Percentiles rank a stretch among this genome's conserved stretches.
phyloP scores from a whole-genome alignment of 2,888 invertebrate species.

The Macrosoma leucophasiata region DNA sequence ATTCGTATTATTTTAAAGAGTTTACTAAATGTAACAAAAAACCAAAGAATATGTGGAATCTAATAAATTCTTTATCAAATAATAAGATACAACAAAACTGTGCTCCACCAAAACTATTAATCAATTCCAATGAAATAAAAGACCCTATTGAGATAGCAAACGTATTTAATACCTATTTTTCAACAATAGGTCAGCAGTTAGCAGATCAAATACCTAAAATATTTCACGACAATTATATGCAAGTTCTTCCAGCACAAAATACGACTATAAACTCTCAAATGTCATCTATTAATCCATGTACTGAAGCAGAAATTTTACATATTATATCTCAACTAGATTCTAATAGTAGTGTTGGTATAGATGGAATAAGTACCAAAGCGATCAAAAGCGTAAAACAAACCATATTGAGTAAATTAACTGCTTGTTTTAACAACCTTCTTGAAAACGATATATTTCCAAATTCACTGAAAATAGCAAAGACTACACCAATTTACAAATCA shows the following conservation, averaged over 20 bases:
- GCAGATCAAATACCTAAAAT: constrained; percentile 4
- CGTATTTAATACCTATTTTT: constrained; percentile 12
- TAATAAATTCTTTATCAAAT: constrained; percentile 11
- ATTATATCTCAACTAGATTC: constrained; percentile 15
- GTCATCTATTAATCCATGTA: constrained; percentile 4
- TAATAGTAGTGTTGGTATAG: constrained; percentile 14
- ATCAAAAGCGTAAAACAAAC: constrained; percentile 15
- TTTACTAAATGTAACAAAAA: constrained; percentile 4
- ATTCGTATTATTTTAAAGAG: constrained; percentile 8
- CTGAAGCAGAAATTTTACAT: constrained; percentile 7
- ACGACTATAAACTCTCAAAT: too few relatives aligned
- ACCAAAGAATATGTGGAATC: constrained; percentile 17
- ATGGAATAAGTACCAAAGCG: constrained; percentile 16
- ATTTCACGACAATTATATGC: not conserved
- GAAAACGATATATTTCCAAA: constrained; percentile 12
- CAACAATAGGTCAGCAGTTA: constrained; percentile 5
- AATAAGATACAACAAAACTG: constrained; percentile 9
- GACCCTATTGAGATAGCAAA: constrained; percentile 10
- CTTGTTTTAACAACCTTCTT: constrained; percentile 15
- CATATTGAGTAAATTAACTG: constrained; percentile 2
- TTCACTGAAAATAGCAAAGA: constrained; percentile 11
- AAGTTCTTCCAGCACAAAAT: not conserved
- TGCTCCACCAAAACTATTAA: constrained; percentile 10
- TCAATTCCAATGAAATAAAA: not conserved
- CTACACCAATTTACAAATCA: constrained; percentile 16